phyloP scores from a whole-genome alignment of 53 echinoderm and acorn worm genomes.

The Arbacia lixula region DNA sequence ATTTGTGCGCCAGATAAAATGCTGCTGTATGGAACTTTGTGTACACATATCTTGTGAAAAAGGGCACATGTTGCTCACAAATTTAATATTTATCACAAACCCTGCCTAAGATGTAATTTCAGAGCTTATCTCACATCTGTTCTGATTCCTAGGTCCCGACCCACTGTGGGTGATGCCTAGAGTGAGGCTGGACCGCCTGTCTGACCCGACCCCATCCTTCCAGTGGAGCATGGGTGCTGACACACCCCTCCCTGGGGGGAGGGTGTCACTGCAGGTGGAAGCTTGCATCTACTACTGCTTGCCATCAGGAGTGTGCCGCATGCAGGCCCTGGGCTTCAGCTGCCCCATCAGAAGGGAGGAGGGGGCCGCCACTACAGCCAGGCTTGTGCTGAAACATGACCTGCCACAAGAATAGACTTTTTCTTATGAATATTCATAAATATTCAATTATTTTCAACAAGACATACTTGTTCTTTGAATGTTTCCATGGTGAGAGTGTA shows the following conservation, averaged over 20 bases:
- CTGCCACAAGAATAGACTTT: neutral
- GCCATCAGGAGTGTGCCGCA: constrained; percentile 45
- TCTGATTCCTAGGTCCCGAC: neutral
- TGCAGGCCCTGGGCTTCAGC: constrained; percentile 9
- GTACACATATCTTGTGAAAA: no score
- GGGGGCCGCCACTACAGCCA: neutral
- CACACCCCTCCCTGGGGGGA: neutral
- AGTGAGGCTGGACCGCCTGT: neutral
- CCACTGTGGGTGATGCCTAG: constrained; percentile 20
- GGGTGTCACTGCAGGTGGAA: constrained; percentile 48
- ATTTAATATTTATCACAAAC: no score
- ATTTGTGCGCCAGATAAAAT: no score
- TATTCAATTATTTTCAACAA: no score
- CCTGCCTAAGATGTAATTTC: no score
- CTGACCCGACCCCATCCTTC: neutral
- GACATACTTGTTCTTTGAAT: no score
- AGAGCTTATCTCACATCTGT: no score
- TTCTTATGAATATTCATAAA: no score
- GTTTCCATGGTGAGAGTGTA: no score
- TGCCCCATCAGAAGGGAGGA: constrained; percentile 13
- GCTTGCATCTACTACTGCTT: constrained; percentile 40
- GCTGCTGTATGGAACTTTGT: no score
- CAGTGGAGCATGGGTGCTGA: neutral
- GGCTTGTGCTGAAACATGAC: constrained; percentile 13
- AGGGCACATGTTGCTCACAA: no score